Percentiles rank a stretch among this genome's conserved stretches.
Evolutionary conservation across 2,113 vertebrate species (phyloP).

Genomic region (Cettia cetti): DNA sequence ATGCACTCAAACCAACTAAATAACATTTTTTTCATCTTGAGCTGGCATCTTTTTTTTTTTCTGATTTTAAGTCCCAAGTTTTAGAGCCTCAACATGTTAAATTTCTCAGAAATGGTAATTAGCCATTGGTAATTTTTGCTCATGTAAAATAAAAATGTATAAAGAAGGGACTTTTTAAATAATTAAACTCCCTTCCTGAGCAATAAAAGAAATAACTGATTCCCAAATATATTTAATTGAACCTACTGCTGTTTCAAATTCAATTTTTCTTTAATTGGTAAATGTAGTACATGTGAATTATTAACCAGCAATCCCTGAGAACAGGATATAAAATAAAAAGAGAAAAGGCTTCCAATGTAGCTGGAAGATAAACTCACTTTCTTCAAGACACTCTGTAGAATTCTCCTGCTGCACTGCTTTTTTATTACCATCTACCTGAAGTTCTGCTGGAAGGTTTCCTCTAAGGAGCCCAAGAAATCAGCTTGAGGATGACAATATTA

Average conservation of each 20-base stretch:
- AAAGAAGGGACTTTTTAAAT: constrained; percentile 47
- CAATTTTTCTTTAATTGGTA: constrained; percentile 70
- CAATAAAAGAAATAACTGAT: constrained; percentile 47
- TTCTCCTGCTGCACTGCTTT: not conserved
- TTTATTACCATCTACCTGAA: not conserved
- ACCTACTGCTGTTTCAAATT: constrained; percentile 57
- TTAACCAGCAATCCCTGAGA: constrained; percentile 64
- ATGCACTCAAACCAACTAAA: not conserved
- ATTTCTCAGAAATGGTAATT: constrained; percentile 18
- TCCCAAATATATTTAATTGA: constrained; percentile 71
- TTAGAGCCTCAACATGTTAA: not conserved
- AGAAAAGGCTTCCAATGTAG: constrained; percentile 7
- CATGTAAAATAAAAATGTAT: constrained; percentile 24
- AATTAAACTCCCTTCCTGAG: constrained; percentile 55
- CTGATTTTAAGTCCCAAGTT: not conserved
- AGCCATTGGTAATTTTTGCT: not conserved
- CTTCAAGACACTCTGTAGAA: not conserved
- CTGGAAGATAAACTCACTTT: not conserved
- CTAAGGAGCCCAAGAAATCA: not conserved
- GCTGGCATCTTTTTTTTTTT: not conserved
- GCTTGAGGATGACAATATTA: not conserved
- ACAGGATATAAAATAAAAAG: constrained; percentile 32
- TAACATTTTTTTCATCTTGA: not conserved
- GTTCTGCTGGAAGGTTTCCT: constrained; percentile 32
- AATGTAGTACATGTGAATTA: constrained; percentile 64